These are phyloP conservation scores for Cantharis lateralis DNA, from an alignment of 2,888 invertebrate genomes.

Conservation along the genomic window DNA sequence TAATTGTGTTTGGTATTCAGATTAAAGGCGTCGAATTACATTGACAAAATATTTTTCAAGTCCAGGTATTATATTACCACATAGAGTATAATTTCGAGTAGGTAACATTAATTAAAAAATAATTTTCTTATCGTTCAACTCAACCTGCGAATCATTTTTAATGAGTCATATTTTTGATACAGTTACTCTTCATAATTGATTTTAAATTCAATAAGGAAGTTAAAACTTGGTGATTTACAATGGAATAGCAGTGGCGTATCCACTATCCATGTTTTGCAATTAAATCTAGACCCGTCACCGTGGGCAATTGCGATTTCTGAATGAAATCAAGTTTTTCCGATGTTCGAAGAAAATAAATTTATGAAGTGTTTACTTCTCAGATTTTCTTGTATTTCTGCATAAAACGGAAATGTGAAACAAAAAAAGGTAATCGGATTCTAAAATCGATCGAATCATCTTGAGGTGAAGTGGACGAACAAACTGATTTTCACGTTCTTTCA, in stretches of 20 bases:
- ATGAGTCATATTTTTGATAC: background rate
- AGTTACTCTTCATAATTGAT: background rate
- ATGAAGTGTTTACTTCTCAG: too few relatives aligned
- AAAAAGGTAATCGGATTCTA: too few relatives aligned
- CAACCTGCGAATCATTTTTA: background rate
- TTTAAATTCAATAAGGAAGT: background rate
- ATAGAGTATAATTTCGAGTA: background rate
- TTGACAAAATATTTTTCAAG: background rate
- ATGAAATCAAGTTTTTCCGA: too few relatives aligned
- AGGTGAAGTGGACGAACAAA: too few relatives aligned
- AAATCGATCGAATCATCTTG: too few relatives aligned
- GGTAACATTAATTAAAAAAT: background rate
- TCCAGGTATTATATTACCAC: background rate
- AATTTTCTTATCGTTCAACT: background rate
- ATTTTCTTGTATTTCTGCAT: too few relatives aligned
- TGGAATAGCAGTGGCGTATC: background rate
- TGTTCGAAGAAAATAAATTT: too few relatives aligned
- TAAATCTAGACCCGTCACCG: too few relatives aligned
- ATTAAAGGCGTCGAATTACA: constrained; percentile 1
- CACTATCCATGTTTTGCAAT: too few relatives aligned
- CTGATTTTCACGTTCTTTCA: too few relatives aligned
- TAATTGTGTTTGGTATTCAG: constrained; percentile 1
- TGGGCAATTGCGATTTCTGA: too few relatives aligned
- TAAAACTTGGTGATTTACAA: background rate
- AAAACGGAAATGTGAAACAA: too few relatives aligned